These are phyloP conservation scores for Chrosomus eos DNA, from an alignment of 2,797 vertebrate genomes.

Conservation along the genomic window DNA sequence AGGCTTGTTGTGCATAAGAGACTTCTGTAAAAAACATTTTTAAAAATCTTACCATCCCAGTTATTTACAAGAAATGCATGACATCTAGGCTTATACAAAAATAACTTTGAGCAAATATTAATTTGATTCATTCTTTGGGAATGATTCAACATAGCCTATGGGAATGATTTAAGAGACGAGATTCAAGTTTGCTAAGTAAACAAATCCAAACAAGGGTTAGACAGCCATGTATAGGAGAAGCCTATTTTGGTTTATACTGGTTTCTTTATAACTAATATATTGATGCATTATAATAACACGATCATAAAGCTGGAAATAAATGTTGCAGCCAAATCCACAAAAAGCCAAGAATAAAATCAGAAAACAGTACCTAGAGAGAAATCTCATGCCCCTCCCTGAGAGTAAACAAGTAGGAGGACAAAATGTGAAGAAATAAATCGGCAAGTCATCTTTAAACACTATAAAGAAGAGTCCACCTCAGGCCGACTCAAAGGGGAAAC, in stretches of 20 bases:
- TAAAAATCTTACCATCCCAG: not conserved
- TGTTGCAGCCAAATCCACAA: not conserved
- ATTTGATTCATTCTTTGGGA: slow-evolving; percentile 24
- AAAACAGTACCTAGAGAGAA: not conserved
- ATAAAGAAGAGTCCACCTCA: slow-evolving; percentile 24
- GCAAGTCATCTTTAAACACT: slow-evolving; percentile 9
- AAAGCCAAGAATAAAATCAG: not conserved
- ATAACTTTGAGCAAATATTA: not conserved
- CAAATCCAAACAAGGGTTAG: slow-evolving; percentile 7
- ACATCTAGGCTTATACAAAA: slow-evolving; percentile 27
- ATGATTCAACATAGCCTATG: slow-evolving; percentile 21
- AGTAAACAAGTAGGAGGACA: slow-evolving; percentile 6
- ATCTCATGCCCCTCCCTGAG: not conserved
- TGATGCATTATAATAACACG: too few relatives aligned
- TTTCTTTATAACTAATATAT: not conserved
- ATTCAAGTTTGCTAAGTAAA: slow-evolving; percentile 6
- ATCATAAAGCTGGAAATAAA: not conserved
- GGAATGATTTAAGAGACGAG: slow-evolving; percentile 10
- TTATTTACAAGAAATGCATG: not conserved
- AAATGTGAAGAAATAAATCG: not conserved
- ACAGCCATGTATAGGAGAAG: not conserved
- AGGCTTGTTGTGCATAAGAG: not conserved
- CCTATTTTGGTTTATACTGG: not conserved
- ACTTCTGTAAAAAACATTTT: not conserved
- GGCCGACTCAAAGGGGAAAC: slow-evolving; percentile 2